Evolutionary conservation across 2,888 invertebrate species (phyloP).

Genomic region (Lasioglossum marginatum): DNA sequence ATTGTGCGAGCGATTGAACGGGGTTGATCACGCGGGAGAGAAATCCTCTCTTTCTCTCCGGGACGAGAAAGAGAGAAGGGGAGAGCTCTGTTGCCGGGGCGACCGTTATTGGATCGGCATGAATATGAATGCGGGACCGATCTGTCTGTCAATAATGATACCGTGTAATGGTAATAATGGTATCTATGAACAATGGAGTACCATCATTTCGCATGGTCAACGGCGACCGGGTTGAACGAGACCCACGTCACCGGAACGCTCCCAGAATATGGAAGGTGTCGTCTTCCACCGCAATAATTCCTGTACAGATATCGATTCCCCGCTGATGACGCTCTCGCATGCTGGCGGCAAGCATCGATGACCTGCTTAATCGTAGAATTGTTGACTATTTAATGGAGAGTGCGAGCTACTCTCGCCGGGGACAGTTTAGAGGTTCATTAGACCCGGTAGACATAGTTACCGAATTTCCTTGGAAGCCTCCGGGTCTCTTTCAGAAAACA

Average conservation of each 20-base stretch:
- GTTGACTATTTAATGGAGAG: not conserved
- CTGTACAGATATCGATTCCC: conserved; percentile 20
- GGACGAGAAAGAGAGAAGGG: not conserved
- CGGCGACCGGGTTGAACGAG: conserved; percentile 37
- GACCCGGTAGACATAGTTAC: not conserved
- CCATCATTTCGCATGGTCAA: conserved; percentile 54
- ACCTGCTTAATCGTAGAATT: conserved; percentile 10
- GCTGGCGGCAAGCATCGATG: not conserved
- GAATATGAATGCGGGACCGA: conserved; percentile 58
- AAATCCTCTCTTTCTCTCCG: conserved; percentile 20
- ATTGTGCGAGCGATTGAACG: conserved; percentile 5
- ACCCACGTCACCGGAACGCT: conserved; percentile 47
- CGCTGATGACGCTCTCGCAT: not conserved
- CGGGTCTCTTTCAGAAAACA: not conserved
- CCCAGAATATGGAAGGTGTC: conserved; percentile 55
- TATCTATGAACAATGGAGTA: conserved; percentile 58
- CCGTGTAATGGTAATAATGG: conserved; percentile 64
- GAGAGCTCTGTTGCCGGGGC: not conserved
- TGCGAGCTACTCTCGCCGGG: not conserved
- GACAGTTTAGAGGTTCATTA: not conserved
- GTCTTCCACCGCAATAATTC: conserved; percentile 39
- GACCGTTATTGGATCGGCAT: conserved; percentile 49
- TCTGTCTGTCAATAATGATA: conserved; percentile 63
- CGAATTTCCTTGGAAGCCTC: not conserved
- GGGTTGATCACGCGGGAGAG: conserved; percentile 9